A percentile compares a stretch with the other conserved stretches of the same genome.
Conservation (phyloP, 2,888 invertebrate genomes). For the Nymphalis polychloros region DNA sequence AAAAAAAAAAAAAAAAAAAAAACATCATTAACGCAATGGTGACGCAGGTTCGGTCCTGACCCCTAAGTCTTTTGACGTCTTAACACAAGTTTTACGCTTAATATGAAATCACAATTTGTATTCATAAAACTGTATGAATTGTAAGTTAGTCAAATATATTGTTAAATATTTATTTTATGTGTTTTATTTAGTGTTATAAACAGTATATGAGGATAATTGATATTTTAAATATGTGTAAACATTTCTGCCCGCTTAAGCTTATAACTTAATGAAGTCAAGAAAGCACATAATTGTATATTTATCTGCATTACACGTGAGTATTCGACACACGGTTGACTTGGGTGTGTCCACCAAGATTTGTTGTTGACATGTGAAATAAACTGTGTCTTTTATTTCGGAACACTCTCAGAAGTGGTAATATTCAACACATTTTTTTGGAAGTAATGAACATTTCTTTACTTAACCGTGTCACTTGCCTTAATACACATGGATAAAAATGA, state of each 20-base stretch:
- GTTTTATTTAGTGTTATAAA: no score
- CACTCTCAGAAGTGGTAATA: conserved; percentile 31
- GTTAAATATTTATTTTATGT: no score
- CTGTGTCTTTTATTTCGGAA: conserved; percentile 52
- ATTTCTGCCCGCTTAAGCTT: conserved; percentile 8
- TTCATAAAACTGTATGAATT: no score
- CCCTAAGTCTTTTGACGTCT: no score
- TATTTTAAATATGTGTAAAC: neutral
- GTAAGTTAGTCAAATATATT: no score
- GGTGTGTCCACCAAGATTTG: conserved; percentile 76
- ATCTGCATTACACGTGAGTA: conserved; percentile 67
- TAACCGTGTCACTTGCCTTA: neutral
- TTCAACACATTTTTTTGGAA: conserved; percentile 11
- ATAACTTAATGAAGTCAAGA: conserved; percentile 15
- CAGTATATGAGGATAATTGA: neutral
- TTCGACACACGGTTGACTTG: conserved; percentile 72
- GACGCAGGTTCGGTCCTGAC: no score
- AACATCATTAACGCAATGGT: no score
- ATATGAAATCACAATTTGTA: no score
- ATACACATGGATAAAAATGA: no score
- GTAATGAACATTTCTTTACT: neutral
- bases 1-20: no score
- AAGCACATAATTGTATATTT: conserved; percentile 54
- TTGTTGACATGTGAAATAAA: conserved; percentile 69
- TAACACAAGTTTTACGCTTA: no score